These are phyloP conservation scores for Microchrysa polita DNA, from an alignment of 2,888 invertebrate genomes.

Conservation along the genomic window DNA sequence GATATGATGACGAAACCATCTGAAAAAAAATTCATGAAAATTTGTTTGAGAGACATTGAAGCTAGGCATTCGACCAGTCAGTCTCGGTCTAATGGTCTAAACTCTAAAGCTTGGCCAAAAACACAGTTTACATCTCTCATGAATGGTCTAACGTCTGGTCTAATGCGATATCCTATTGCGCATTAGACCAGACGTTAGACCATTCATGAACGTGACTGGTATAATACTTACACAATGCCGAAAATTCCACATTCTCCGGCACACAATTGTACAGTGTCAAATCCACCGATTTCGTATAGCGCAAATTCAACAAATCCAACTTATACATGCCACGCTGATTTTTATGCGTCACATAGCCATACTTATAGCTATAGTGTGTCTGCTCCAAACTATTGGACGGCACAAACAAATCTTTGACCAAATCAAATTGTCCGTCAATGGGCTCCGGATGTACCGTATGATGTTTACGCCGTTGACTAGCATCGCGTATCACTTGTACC, in stretches of 20 bases:
- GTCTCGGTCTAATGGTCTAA: no score
- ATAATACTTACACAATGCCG: conserved; percentile 76
- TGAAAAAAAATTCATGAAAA: no score
- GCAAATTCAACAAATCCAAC: conserved; percentile 75
- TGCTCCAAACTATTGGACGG: conserved; percentile 69
- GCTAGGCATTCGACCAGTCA: background rate
- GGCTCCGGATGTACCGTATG: conserved; percentile 78
- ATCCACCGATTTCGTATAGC: conserved; percentile 77
- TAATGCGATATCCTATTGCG: no score
- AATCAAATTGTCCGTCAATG: conserved; percentile 79
- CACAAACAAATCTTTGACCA: conserved; percentile 72
- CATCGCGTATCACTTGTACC: conserved; percentile 73
- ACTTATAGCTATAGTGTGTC: conserved; percentile 70
- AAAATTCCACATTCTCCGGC: conserved; percentile 74
- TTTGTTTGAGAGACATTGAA: background rate
- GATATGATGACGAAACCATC: conserved; percentile 78
- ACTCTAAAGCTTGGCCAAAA: no score
- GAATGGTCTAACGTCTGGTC: no score
- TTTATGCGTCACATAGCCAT: conserved; percentile 78
- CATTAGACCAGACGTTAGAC: no score
- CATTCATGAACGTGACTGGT: no score
- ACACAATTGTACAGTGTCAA: conserved; percentile 78
- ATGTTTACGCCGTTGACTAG: conserved; percentile 76
- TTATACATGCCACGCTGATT: conserved; percentile 78
- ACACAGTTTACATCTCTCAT: no score